Base-by-base conservation (phyloP, 2,113 vertebrate genomes). In the Nothocercus nigrocapillus region DNA sequence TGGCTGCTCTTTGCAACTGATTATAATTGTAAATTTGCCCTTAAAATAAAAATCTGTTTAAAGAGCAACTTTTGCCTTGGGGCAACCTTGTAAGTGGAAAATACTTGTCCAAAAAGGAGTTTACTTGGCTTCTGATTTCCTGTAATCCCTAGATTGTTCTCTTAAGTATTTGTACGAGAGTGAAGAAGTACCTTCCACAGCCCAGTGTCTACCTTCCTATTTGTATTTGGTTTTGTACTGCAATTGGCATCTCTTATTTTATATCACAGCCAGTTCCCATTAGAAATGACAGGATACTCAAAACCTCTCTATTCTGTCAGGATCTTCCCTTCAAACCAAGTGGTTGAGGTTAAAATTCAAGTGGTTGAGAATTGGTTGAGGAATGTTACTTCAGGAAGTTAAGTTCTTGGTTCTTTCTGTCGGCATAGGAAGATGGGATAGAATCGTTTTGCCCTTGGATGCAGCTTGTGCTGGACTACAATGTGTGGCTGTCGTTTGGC, bases 11-110 rank as follows among this genome's bases (percentile, higher is more conserved):
- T 92, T 94, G 82, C 80, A 96, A 92, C 96, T 97, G 85, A 97
- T 97, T 97, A 95, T 92, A 97, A 97, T 97, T 97, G 89, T 92
- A 97, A 94, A 97, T 97, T 95, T 97, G 90, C 94, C 93, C 96
- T 97, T 97, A 97, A 97, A 97, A 97, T 97, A 36, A 97, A 92
- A 93, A 94, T 97, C 95, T 97, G 78, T 96, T 96, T 95, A 97
- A 97, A 96, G 96, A 97, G 90, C 95, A 97, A 97, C 92, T 97
- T 96, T 97, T 97, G 96, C 96, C 95, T 94, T 96, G 95, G 85
- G 96, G 96, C 90, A 74, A 87, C 94, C 93, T 97, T 97, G 95
- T 95, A 96, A 97, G 89, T 2, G 8, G 95, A 97, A 96, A 97
- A 93, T 96, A 95, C 93, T 96, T 96, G 88, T 76, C 92, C 94